Percentiles rank a stretch among this genome's conserved stretches.
These are phyloP conservation scores for Thrips palmi DNA, from an alignment of 1,140 invertebrate genomes.

Conservation along the genomic window DNA sequence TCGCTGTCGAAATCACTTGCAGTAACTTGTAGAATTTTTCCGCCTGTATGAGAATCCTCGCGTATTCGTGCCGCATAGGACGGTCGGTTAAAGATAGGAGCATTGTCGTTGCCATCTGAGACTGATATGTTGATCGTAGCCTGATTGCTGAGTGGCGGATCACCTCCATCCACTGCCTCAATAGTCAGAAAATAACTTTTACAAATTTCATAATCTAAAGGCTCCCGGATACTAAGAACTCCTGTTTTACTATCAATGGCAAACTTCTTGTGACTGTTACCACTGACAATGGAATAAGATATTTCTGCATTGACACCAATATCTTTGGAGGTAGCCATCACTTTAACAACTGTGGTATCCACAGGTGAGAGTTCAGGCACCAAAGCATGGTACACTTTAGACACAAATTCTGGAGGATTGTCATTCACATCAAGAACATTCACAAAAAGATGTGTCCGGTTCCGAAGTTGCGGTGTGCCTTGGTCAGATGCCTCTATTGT, in stretches of 20 bases:
- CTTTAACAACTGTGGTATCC: slow-evolving; percentile 56
- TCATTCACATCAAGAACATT: slow-evolving; percentile 74
- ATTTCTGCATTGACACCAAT: slow-evolving; percentile 85
- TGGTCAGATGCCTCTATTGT: slow-evolving; percentile 63
- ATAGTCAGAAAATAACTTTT: slow-evolving; percentile 77
- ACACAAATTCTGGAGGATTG: slow-evolving; percentile 81
- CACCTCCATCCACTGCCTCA: slow-evolving; percentile 72
- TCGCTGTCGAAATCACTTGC: slow-evolving; percentile 68
- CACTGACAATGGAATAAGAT: slow-evolving; percentile 71
- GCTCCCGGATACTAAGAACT: slow-evolving; percentile 52
- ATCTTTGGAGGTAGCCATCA: slow-evolving; percentile 81
- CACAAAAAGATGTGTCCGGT: slow-evolving; percentile 33
- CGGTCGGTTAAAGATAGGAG: slow-evolving; percentile 61
- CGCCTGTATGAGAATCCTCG: slow-evolving; percentile 55
- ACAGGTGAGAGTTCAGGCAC: slow-evolving; percentile 55
- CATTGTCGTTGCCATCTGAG: slow-evolving; percentile 77
- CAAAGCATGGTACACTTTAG: slow-evolving; percentile 40
- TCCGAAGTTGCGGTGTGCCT: slow-evolving; percentile 46
- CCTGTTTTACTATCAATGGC: slow-evolving; percentile 48
- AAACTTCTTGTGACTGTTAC: slow-evolving; percentile 76
- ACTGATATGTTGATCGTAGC: slow-evolving; percentile 77
- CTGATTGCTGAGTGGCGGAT: slow-evolving; percentile 66
- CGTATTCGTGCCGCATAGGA: slow-evolving; percentile 58
- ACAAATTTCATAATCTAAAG: slow-evolving; percentile 68
- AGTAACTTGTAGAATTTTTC: slow-evolving; percentile 45